Base-by-base conservation (phyloP, 1,140 invertebrate species). In the Tribolium castaneum region DNA sequence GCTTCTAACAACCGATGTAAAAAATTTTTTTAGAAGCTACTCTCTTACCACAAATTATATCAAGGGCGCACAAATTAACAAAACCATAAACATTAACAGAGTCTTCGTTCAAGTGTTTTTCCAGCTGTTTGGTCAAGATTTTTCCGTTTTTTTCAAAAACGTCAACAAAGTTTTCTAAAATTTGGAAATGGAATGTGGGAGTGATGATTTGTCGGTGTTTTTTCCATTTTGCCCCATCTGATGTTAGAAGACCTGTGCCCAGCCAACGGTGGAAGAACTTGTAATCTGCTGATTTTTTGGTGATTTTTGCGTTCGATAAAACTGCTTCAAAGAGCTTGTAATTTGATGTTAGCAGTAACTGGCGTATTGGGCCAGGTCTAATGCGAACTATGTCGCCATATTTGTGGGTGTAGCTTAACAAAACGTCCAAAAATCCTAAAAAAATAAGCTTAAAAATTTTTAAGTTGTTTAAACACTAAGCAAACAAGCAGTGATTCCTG, bases 21-120 rank as follows among this genome's bases (percentile, higher is more conserved):
- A 70, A 19, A 1, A 70, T 22, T 70, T 12, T 70, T 70, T 13
- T 70, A 10, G n/a, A 7, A 12, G 7, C 10, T 10, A 7, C 39
- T 71, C 34, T 13, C 52, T 54, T 56, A 74, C 52, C 52, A 22
- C 52, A 75, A 59, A 75, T 75, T 35, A 75, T 75, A 59, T 75
- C 72, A 13, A 75, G 25, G 7, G 72, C 13, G 45, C 72, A 59
- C 6, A 59, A 39, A 12, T 30, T 75, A 2, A 75, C 52, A 59
- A 56, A 56, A 13, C 12, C 5, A n/a, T 59, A 75, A 39, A 75
- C 25, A 13, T 75, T 19, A 14, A 75, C 52, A n/a, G 51, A 56
- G 14, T 34, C 39, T 6, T 35, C n/a, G 12, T 56, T 22, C 13
- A 59, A 22, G 12, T 59, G 6, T 22, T 56, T 59, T 10, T 56